phyloP scores from a whole-genome alignment of 1,140 invertebrate genomes.

The Heterodera schachtii region DNA sequence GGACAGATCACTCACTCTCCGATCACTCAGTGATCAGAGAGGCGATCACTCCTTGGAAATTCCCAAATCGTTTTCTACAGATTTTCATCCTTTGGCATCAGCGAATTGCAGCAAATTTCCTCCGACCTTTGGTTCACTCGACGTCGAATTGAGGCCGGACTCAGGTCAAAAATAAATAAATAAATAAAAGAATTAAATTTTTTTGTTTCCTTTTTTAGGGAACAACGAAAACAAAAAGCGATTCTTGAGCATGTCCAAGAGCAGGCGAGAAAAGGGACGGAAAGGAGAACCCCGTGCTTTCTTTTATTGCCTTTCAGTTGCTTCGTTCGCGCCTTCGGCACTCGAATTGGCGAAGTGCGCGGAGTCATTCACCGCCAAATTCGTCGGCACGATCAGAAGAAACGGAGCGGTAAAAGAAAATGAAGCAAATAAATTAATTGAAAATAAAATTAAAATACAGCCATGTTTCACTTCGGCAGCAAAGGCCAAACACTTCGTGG shows the following conservation, averaged over 20 bases:
- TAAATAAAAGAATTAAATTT: background rate
- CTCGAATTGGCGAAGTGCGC: conserved; percentile 9
- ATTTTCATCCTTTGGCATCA: background rate
- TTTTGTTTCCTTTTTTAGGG: background rate
- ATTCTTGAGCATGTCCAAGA: conserved; percentile 21
- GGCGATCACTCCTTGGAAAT: background rate
- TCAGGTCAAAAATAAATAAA: background rate
- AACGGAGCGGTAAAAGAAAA: background rate
- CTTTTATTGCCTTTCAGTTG: conserved; percentile 1
- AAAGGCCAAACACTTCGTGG: conserved; percentile 20
- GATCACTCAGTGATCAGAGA: background rate
- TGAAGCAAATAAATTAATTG: background rate
- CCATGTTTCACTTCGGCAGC: background rate
- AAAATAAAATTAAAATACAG: background rate
- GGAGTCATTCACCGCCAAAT: conserved; percentile 26
- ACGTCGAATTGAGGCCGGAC: conserved; percentile 20
- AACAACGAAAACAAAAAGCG: conserved; percentile 21
- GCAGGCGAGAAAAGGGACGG: background rate
- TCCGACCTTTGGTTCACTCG: conserved; percentile 19
- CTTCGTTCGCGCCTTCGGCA: background rate
- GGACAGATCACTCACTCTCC: background rate
- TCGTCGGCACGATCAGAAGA: conserved; percentile 12
- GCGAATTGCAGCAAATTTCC: conserved; percentile 25
- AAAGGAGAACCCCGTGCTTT: too few species aligned
- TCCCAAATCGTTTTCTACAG: background rate